Percentiles rank a stretch among this genome's conserved stretches.
phyloP scores from a whole-genome alignment of 2,888 invertebrate genomes.

The Xanthorhoe spadicearia region DNA sequence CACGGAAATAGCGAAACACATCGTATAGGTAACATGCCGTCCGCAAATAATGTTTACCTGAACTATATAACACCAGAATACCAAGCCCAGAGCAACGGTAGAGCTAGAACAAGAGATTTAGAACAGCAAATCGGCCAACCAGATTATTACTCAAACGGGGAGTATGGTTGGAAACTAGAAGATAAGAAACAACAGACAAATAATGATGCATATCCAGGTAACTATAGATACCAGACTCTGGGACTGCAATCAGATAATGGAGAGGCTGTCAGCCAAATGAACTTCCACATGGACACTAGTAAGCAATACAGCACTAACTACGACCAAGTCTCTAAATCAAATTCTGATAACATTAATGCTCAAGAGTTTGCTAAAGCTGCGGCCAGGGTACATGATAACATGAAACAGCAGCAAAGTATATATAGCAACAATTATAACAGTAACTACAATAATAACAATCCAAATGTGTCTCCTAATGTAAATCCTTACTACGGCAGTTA shows the following conservation, averaged over 20 bases:
- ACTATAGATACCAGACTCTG: constrained; percentile 61
- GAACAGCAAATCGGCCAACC: constrained; percentile 67
- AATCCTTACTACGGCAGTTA: constrained; percentile 55
- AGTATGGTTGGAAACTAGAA: constrained; percentile 78
- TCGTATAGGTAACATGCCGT: constrained; percentile 64
- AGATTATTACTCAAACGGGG: constrained; percentile 73
- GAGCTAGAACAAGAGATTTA: constrained; percentile 60
- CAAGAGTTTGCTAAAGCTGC: constrained; percentile 79
- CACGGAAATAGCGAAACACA: constrained; percentile 67
- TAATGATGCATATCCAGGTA: constrained; percentile 59
- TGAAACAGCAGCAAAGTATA: constrained; percentile 63
- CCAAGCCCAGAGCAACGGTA: constrained; percentile 59
- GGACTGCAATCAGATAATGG: constrained; percentile 57
- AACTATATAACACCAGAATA: constrained; percentile 74
- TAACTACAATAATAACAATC: constrained; percentile 42
- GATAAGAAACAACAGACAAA: constrained; percentile 66
- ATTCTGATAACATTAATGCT: constrained; percentile 63
- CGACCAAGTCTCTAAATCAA: constrained; percentile 67
- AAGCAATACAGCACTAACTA: constrained; percentile 59
- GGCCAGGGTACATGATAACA: constrained; percentile 74
- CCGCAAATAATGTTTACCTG: constrained; percentile 73
- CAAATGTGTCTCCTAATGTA: constrained; percentile 35
- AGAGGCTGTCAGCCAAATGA: constrained; percentile 70
- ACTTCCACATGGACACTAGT: constrained; percentile 72
- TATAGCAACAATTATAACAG: constrained; percentile 56